These are phyloP conservation scores for Anthonomus grandis DNA, from an alignment of 1,140 invertebrate genomes.

Conservation along the genomic window DNA sequence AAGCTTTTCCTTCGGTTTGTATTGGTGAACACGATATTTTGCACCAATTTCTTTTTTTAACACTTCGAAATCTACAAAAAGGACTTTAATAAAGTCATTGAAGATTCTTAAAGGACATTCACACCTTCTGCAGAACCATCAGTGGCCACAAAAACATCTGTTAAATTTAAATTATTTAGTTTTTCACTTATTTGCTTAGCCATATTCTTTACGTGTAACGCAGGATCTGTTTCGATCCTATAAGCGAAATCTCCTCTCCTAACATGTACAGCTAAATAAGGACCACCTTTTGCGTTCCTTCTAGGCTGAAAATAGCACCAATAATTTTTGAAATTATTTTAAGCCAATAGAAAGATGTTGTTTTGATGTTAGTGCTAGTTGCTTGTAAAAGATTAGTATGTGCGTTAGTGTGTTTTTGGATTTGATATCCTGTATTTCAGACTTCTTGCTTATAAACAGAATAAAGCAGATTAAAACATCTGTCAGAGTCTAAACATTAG, in stretches of 20 bases:
- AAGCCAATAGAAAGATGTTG: too few relatives aligned
- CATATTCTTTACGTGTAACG: slow-evolving; percentile 69
- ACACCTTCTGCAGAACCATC: slow-evolving; percentile 62
- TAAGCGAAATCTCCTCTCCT: slow-evolving; percentile 82
- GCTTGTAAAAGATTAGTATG: too few relatives aligned
- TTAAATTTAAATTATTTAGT: slow-evolving; percentile 59
- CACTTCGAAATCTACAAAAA: slow-evolving; percentile 22
- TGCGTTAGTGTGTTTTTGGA: too few relatives aligned
- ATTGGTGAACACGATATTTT: slow-evolving; percentile 53
- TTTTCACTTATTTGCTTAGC: slow-evolving; percentile 65
- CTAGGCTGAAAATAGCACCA: slow-evolving; percentile 43
- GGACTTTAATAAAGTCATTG: neutral
- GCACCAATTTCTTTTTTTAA: slow-evolving; percentile 30
- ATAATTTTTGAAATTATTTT: slow-evolving; percentile 8
- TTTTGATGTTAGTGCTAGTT: too few relatives aligned
- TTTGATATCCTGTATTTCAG: too few relatives aligned
- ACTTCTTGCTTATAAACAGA: too few relatives aligned
- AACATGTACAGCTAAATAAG: slow-evolving; percentile 79
- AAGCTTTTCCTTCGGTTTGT: slow-evolving; percentile 48
- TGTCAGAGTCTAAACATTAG: too few relatives aligned
- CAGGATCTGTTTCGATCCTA: slow-evolving; percentile 59
- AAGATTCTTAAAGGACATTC: neutral
- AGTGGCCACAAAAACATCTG: slow-evolving; percentile 75
- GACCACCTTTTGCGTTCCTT: slow-evolving; percentile 61
- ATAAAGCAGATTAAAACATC: too few relatives aligned